These are phyloP conservation scores for Acrobasis suavella DNA, from an alignment of 2,888 invertebrate species.

Conservation along the genomic window DNA sequence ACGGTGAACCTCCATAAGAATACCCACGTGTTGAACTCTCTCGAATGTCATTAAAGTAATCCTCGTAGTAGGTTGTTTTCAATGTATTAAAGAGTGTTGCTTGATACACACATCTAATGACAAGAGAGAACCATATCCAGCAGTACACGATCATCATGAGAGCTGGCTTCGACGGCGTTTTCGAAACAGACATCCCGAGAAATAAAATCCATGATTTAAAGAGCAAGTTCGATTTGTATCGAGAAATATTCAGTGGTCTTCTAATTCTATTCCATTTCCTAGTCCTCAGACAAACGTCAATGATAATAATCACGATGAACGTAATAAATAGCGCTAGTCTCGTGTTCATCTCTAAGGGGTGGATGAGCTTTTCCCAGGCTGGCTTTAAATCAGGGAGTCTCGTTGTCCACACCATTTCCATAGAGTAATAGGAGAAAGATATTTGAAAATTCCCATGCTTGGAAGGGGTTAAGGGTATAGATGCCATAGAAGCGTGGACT, in stretches of 20 bases:
- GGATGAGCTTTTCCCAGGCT: slow-evolving; percentile 56
- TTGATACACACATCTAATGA: slow-evolving; percentile 57
- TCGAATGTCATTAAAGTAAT: slow-evolving; percentile 40
- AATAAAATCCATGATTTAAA: slow-evolving; percentile 59
- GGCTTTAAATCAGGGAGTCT: slow-evolving; percentile 45
- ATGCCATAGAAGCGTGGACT: slow-evolving; percentile 51
- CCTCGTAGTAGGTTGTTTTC: slow-evolving; percentile 44
- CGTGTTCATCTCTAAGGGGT: slow-evolving; percentile 46
- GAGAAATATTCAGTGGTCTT: slow-evolving; percentile 39
- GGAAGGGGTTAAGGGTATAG: slow-evolving; percentile 47
- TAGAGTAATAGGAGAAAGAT: slow-evolving; percentile 56
- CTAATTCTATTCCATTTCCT: slow-evolving; percentile 39
- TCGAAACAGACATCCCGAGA: slow-evolving; percentile 51
- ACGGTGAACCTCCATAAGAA: slow-evolving; percentile 49
- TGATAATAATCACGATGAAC: slow-evolving; percentile 47
- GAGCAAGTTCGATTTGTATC: slow-evolving; percentile 48
- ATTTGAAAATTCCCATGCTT: slow-evolving; percentile 59
- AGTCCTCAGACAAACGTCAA: slow-evolving; percentile 44
- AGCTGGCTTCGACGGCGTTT: slow-evolving; percentile 43
- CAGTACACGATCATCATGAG: slow-evolving; percentile 42
- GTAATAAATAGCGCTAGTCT: slow-evolving; percentile 45
- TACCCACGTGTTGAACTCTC: slow-evolving; percentile 41
- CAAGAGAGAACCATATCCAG: slow-evolving; percentile 59
- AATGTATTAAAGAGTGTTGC: slow-evolving; percentile 51
- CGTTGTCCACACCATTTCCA: slow-evolving; percentile 60